phyloP scores from a whole-genome alignment of 2,797 vertebrate genomes.

The Xyrichtys novacula region DNA sequence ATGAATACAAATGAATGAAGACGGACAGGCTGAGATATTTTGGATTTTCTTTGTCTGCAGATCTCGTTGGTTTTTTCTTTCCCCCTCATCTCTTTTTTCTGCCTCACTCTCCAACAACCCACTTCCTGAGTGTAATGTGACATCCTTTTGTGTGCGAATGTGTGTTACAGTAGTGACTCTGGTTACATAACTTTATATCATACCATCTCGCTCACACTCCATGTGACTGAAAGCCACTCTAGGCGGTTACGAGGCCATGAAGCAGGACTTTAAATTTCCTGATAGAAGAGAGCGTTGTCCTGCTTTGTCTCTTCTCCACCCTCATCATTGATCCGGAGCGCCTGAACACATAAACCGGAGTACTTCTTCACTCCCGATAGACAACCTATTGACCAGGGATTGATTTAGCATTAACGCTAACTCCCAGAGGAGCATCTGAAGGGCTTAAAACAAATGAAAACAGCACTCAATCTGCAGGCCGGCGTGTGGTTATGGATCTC shows the following conservation, averaged over 20 bases:
- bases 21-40: no score
- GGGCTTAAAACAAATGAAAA: neutral
- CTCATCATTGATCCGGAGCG: neutral
- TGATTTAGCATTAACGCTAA: neutral
- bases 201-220: neutral
- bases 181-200: constrained; percentile 7
- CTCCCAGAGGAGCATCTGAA: constrained; percentile 14
- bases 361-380: neutral
- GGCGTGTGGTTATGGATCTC: neutral
- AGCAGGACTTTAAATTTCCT: neutral
- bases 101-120: neutral
- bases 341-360: neutral
- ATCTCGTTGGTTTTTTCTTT: neutral
- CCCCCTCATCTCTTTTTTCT: neutral
- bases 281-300: no score
- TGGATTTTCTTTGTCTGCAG: neutral
- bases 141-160: constrained; percentile 1
- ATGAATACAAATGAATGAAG: constrained; percentile 13
- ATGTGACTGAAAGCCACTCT: neutral
- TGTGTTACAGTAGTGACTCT: constrained; percentile 5
- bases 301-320: neutral
- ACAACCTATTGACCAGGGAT: constrained; percentile 25
- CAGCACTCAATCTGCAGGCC: neutral
- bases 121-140: neutral
- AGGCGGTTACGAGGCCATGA: neutral